Base-by-base conservation (phyloP, 2,113 vertebrate species). In the Syrmaticus mikado region DNA sequence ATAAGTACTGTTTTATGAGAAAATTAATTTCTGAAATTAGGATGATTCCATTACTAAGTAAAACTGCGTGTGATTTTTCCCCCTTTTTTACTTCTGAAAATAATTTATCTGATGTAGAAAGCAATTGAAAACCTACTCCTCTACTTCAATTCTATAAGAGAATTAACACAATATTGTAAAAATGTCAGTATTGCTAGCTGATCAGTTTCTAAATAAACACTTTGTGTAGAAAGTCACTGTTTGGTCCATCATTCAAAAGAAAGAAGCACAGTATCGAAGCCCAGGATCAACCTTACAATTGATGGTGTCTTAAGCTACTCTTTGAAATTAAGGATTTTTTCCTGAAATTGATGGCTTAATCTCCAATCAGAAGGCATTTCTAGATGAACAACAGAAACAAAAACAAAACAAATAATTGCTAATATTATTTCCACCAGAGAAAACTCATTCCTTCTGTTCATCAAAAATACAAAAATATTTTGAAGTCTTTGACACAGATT, bases 231-330 rank as follows among this genome's bases (percentile, higher is more conserved):
- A 85, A 80, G 65, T 48, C 77, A 89, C 8, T 0, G 0, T 70
- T 75, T 8, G 52, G 48, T 91, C 67, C 20, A 50, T 91, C 11
- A 46, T 68, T 72, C 41, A n/a, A 85, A 81, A 83, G 15, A 79
- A 93, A 83, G 82, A 90, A 91, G 52, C 55, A 82, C 75, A 77
- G 60, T 90, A 90, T 40, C 18, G 70, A 84, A 81, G 74, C 86
- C 82, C 86, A 93, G 73, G 70, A 75, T 52, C 36, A 57, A 71
- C 94, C 94, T 93, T 95, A 82, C 66, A 92, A 92, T 93, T 94
- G 77, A 93, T 92, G 36, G 58, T 65, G 52, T 89, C 86, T 90
- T 89, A 66, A 60, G 76, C 74, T 90, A n/a, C 48, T 90, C 66
- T 24, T 64, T 81, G 71, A 57, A 86, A 86, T 86, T 92, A 94